Base-by-base conservation (phyloP, 2,888 invertebrate genomes). In the Amphipyra tragopoginis region DNA sequence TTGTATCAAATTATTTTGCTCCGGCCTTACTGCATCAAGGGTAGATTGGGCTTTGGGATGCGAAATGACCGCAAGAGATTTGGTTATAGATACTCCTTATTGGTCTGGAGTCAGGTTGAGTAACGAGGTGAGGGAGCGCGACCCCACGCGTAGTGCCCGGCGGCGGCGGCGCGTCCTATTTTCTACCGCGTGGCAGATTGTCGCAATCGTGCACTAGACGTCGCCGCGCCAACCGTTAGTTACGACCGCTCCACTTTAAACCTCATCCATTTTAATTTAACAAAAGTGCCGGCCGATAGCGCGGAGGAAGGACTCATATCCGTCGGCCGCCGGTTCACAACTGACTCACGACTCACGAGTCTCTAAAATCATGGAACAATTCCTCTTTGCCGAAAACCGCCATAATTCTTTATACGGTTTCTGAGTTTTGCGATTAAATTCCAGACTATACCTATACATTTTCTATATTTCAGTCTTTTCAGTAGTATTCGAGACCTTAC, bases 251-350 rank as follows among this genome's bases (percentile, higher is more conserved):
- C 93, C 94, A 94, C 93, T 94, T 94, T 93, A 94, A 93, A 91
- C 90, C 92, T 93, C 94, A 93, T 94, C 93, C 92, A 93, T 94
- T 93, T 91, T 93, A 94, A 94, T 94, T 93, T 92, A 94, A 90
- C 91, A 92, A 90, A 93, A 94, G 93, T 93, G 93, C 91, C 93
- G 92, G 90, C 91, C 94, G 94, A 94, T 94, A 92, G 89, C 87
- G 87, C 81, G 85, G 93, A 93, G 93, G 94, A 94, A 92, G 93
- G 85, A 90, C 88, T 93, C 93, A 93, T 93, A 91, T 94, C 94
- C 94, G 93, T 82, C 83, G 85, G 81, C 81, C 76, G 83, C 81
- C 81, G 81, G 86, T 78, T 81, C 77, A 81, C 77, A 77, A 73
- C 75, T 77, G 77, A 77, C 76, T 74, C 64, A 71, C 61, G 77